A percentile compares a stretch with the other conserved stretches of the same genome.
These are phyloP conservation scores for Syritta pipiens DNA, from an alignment of 2,888 invertebrate species.

Conservation along the genomic window DNA sequence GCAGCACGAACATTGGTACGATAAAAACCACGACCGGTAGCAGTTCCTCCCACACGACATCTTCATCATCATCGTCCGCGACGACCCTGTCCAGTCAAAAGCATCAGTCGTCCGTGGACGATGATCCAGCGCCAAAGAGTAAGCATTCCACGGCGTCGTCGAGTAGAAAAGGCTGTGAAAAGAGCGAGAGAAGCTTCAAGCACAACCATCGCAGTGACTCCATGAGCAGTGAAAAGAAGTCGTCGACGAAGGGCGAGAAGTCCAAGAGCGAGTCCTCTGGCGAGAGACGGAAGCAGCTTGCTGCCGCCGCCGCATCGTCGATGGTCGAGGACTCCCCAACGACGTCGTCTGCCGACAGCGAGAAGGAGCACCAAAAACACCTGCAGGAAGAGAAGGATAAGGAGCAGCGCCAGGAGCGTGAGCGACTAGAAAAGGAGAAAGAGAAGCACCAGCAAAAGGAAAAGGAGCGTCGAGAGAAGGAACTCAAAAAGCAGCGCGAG, in stretches of 20 bases:
- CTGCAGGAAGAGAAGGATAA: constrained; percentile 69
- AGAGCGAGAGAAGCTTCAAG: constrained; percentile 75
- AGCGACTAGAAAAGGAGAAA: constrained; percentile 73
- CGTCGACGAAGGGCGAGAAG: constrained; percentile 68
- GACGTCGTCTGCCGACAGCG: constrained; percentile 68
- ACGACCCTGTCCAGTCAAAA: constrained; percentile 49
- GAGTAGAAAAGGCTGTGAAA: constrained; percentile 68
- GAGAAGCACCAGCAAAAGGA: constrained; percentile 72
- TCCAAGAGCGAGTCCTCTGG: constrained; percentile 68
- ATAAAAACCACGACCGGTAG: constrained; percentile 75
- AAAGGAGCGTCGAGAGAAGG: constrained; percentile 74
- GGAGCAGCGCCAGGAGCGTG: constrained; percentile 72
- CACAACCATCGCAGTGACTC: constrained; percentile 75
- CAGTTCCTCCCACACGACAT: constrained; percentile 73
- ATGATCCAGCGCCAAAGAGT: constrained; percentile 62
- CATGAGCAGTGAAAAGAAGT: constrained; percentile 73
- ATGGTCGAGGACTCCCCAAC: constrained; percentile 69
- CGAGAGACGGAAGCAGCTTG: constrained; percentile 74
- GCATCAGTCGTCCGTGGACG: constrained; percentile 43
- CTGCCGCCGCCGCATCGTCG: constrained; percentile 59
- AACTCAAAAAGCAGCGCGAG: constrained; percentile 73
- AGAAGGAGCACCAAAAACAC: constrained; percentile 69
- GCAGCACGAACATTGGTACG: constrained; percentile 78
- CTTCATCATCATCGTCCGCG: constrained; percentile 45
- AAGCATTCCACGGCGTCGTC: constrained; percentile 53